Conservation (phyloP, 2,113 vertebrate genomes). For the Cololabis saira region DNA sequence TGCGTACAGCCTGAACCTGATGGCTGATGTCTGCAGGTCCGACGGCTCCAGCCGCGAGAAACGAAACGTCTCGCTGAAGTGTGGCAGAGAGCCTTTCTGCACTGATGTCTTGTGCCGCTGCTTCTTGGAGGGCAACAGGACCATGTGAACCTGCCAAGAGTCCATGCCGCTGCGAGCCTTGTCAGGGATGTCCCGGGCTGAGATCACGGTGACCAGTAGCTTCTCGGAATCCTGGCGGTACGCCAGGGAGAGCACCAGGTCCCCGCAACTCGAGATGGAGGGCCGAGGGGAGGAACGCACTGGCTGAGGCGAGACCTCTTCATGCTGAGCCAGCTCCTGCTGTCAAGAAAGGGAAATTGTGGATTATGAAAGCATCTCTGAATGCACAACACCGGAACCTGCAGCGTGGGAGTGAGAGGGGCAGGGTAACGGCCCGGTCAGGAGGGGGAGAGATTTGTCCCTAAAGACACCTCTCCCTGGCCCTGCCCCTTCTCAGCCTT, state of each 20-base stretch:
- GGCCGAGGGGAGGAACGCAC: constrained; percentile 40
- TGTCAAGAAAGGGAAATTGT: not conserved
- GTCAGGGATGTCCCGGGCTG: constrained; percentile 88
- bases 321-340: constrained; percentile 76
- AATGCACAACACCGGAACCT: no score
- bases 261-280: constrained; percentile 90
- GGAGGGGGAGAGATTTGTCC: no score
- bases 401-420: no score
- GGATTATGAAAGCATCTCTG: no score
- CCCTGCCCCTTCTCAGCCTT: no score
- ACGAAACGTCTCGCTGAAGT: constrained; percentile 90
- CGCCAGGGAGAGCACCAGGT: constrained; percentile 86
- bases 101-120: constrained; percentile 89
- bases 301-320: constrained; percentile 38
- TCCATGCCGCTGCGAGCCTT: constrained; percentile 91
- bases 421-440: no score
- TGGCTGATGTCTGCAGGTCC: constrained; percentile 81
- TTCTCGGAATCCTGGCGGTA: constrained; percentile 85
- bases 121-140: constrained; percentile 91
- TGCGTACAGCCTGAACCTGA: constrained; percentile 93
- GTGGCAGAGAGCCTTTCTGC: constrained; percentile 85
- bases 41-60: constrained; percentile 86
- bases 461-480: no score
- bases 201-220: constrained; percentile 85
- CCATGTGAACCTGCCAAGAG: constrained; percentile 92